These are phyloP conservation scores for Crypturellus tataupa DNA, from an alignment of 2,797 vertebrate species.

Conservation along the genomic window DNA sequence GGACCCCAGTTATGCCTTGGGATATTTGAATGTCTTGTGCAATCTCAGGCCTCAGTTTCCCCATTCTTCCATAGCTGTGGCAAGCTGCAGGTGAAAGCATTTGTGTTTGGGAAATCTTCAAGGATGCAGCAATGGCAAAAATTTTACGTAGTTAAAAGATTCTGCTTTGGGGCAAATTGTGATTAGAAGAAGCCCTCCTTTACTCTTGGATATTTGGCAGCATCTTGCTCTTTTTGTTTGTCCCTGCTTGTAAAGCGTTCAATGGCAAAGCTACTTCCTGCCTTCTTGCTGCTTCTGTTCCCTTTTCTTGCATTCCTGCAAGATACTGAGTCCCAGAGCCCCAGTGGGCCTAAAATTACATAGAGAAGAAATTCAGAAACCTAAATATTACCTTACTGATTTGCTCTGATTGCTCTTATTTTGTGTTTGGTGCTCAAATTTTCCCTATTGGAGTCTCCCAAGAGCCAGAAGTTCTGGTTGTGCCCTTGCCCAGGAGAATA, in stretches of 20 bases:
- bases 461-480: neutral
- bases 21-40: neutral
- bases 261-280: neutral
- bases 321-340: neutral
- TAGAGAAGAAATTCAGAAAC: neutral
- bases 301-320: neutral
- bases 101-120: neutral
- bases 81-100: neutral
- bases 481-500: neutral
- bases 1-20: neutral
- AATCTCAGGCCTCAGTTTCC: neutral
- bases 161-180: neutral
- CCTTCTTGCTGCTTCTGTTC: neutral
- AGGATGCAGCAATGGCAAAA: neutral
- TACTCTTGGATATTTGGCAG: neutral
- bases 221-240: neutral
- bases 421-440: neutral
- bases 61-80: neutral
- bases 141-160: neutral
- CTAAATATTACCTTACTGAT: neutral
- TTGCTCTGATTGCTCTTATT: too few species aligned
- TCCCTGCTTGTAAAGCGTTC: fast-evolving
- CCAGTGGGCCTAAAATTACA: neutral
- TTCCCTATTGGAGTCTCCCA: neutral
- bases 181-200: neutral